Conservation (phyloP, 1,140 invertebrate genomes). For the Sinonovacula constricta region DNA sequence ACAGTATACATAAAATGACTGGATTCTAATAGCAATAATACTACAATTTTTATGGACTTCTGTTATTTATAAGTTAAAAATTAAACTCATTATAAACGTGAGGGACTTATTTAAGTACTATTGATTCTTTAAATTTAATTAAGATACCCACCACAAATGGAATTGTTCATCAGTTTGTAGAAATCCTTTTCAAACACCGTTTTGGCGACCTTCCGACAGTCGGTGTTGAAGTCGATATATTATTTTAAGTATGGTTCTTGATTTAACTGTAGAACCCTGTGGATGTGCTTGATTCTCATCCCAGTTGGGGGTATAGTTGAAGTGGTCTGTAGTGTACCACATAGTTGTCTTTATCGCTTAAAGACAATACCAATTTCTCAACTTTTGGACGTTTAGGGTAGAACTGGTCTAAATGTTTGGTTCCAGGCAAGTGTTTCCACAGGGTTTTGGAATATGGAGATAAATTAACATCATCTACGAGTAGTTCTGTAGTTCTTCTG, state of each 20-base stretch:
- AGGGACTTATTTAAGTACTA: no score
- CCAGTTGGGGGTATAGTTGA: constrained; percentile 4
- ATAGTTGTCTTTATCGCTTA: constrained; percentile 7
- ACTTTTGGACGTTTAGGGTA: not conserved
- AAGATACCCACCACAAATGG: not conserved
- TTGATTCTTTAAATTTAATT: no score
- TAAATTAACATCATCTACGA: not conserved
- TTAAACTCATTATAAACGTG: no score
- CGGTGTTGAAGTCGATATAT: constrained; percentile 3
- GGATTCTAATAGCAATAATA: no score
- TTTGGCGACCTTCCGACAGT: not conserved
- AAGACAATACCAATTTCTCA: not conserved
- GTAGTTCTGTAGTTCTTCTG: no score
- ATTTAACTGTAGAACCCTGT: constrained; percentile 1
- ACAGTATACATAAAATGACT: no score
- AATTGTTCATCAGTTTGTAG: no score
- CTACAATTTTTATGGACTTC: no score
- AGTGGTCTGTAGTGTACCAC: constrained; percentile 9
- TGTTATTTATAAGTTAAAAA: no score
- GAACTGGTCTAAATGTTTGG: not conserved
- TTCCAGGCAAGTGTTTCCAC: constrained; percentile 4
- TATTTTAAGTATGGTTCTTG: constrained; percentile 5
- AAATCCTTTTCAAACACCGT: constrained; percentile 1
- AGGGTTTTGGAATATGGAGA: constrained; percentile 5
- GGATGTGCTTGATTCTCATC: constrained; percentile 14